Evolutionary conservation across 2,113 vertebrate genomes (phyloP).

Genomic region (Salvelinus fontinalis): DNA sequence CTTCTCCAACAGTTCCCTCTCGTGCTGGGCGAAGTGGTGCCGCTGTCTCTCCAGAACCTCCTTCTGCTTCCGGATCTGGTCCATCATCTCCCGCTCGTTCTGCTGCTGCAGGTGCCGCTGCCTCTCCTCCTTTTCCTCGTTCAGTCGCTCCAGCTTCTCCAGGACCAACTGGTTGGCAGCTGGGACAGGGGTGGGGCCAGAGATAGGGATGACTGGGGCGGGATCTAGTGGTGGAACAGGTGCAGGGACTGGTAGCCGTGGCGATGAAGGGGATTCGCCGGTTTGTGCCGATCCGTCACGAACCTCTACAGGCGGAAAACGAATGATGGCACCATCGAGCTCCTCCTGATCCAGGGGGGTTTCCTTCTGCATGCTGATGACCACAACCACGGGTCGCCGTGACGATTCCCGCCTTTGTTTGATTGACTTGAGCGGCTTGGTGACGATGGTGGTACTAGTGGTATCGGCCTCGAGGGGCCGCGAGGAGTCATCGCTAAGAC

Average conservation of each 20-base stretch:
- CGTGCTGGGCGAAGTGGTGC: slow-evolving; percentile 75
- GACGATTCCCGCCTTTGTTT: slow-evolving; percentile 56
- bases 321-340: background rate
- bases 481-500: slow-evolving; percentile 36
- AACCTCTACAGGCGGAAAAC: slow-evolving; percentile 45
- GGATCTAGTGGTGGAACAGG: background rate
- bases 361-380: slow-evolving; percentile 80
- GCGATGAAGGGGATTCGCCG: slow-evolving; percentile 21
- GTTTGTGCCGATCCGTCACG: slow-evolving; percentile 54
- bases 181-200: slow-evolving; percentile 16
- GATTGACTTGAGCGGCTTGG: slow-evolving; percentile 27
- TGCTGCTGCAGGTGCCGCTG: slow-evolving; percentile 86
- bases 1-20: slow-evolving; percentile 77
- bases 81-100: slow-evolving; percentile 95
- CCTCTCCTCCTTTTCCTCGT: slow-evolving; percentile 86
- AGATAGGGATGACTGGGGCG: slow-evolving; percentile 11
- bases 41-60: slow-evolving; percentile 86
- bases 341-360: slow-evolving; percentile 46
- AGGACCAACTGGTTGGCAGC: slow-evolving; percentile 66
- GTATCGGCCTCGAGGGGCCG: background rate
- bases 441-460: slow-evolving; percentile 1
- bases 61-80: slow-evolving; percentile 91
- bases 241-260: slow-evolving; percentile 10
- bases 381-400: slow-evolving; percentile 71
- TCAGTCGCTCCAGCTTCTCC: slow-evolving; percentile 86